These are phyloP conservation scores for Myotis myotis DNA, from an alignment of 2,797 vertebrate species.

Conservation along the genomic window DNA sequence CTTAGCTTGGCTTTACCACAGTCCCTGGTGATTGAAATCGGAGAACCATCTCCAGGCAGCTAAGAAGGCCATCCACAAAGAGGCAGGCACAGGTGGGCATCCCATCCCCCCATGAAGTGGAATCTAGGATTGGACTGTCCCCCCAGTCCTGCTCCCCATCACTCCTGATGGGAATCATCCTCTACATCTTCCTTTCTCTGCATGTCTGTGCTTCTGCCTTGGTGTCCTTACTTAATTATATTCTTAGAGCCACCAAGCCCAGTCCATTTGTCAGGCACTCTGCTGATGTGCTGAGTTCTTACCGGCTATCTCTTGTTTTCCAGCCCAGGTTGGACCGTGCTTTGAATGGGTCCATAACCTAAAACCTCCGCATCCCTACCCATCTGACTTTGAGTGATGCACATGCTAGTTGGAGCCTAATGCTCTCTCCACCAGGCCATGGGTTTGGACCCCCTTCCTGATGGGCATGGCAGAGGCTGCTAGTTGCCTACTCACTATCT, in stretches of 20 bases:
- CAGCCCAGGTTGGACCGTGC: not conserved
- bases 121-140: not conserved
- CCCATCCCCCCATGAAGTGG: not conserved
- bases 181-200: not conserved
- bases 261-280: not conserved
- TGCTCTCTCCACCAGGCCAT: not conserved
- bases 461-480: not conserved
- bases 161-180: not conserved
- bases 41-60: not conserved
- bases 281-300: not conserved
- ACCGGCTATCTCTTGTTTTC: not conserved
- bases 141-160: not conserved
- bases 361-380: not conserved
- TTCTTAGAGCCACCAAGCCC: not conserved
- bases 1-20: not conserved
- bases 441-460: not conserved
- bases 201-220: not conserved
- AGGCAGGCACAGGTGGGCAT: not conserved
- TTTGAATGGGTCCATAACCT: not conserved
- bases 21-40: not conserved
- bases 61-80: not conserved
- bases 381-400: not conserved
- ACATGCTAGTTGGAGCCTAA: not conserved
- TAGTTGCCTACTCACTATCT: not conserved
- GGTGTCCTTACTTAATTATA: not conserved